A percentile compares a stretch with the other conserved stretches of the same genome.
phyloP scores from a whole-genome alignment of 1,140 invertebrate genomes.

The Solenopsis invicta region DNA sequence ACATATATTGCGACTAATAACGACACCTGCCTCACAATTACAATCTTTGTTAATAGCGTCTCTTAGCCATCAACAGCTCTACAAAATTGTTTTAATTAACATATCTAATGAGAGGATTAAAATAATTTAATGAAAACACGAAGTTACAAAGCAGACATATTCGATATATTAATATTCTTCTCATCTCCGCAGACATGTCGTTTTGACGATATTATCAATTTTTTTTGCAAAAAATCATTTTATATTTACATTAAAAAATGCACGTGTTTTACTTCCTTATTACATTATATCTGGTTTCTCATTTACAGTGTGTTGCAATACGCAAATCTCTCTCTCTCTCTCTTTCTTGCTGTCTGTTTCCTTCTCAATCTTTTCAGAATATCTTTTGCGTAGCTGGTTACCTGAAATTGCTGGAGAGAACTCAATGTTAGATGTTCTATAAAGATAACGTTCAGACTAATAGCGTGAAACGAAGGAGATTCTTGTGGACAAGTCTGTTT shows the following conservation, averaged over 20 bases:
- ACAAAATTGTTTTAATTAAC: background rate
- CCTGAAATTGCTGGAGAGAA: background rate
- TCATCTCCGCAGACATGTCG: background rate
- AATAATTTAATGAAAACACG: background rate
- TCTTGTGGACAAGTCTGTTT: slow-evolving; percentile 51
- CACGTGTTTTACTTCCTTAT: background rate
- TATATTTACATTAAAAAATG: background rate
- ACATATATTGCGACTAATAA: background rate
- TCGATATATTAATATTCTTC: background rate
- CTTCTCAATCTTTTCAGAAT: background rate
- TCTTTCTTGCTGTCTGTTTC: background rate
- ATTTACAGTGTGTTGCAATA: background rate
- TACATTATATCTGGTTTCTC: background rate
- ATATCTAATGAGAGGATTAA: background rate
- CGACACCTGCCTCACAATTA: background rate
- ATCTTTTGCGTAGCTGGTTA: background rate
- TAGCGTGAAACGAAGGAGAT: slow-evolving; percentile 44
- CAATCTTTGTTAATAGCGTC: background rate
- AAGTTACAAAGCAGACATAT: background rate
- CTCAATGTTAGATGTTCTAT: slow-evolving; percentile 13
- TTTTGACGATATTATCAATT: background rate
- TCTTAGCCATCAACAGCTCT: background rate
- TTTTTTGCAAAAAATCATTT: background rate
- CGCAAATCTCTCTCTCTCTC: background rate
- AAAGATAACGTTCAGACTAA: slow-evolving; percentile 56